These are phyloP conservation scores for Sminthopsis crassicaudata DNA, from an alignment of 2,113 vertebrate genomes.

Conservation along the genomic window DNA sequence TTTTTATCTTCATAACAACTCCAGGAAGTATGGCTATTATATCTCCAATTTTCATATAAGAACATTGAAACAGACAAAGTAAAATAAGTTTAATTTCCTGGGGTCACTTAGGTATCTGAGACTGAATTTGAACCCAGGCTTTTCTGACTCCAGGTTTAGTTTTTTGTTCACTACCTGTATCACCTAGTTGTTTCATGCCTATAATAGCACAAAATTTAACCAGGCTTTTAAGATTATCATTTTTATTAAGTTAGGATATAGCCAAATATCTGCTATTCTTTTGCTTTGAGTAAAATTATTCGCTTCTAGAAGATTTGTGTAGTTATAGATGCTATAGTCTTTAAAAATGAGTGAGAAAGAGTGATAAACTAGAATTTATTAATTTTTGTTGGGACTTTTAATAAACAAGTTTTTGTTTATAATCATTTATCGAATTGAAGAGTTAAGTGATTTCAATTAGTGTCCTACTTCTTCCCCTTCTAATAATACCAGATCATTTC, in stretches of 20 bases:
- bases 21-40: background rate
- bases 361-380: background rate
- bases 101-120: background rate
- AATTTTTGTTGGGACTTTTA: slow-evolving; percentile 26
- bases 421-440: slow-evolving; percentile 13
- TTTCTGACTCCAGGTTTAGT: background rate
- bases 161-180: background rate
- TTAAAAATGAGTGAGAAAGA: background rate
- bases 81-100: background rate
- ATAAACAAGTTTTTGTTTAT: slow-evolving; percentile 40
- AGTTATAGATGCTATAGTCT: background rate
- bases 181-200: background rate
- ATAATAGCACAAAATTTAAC: background rate
- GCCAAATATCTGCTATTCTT: background rate
- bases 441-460: background rate
- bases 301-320: background rate
- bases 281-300: slow-evolving; percentile 28
- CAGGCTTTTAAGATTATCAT: background rate
- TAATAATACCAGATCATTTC: background rate
- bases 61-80: background rate
- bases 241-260: slow-evolving; percentile 10
- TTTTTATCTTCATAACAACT: background rate
- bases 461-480: background rate
- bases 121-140: background rate
- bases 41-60: background rate